These are phyloP conservation scores for Meriones psammophilus DNA, from an alignment of 2,797 vertebrate species.

Conservation along the genomic window DNA sequence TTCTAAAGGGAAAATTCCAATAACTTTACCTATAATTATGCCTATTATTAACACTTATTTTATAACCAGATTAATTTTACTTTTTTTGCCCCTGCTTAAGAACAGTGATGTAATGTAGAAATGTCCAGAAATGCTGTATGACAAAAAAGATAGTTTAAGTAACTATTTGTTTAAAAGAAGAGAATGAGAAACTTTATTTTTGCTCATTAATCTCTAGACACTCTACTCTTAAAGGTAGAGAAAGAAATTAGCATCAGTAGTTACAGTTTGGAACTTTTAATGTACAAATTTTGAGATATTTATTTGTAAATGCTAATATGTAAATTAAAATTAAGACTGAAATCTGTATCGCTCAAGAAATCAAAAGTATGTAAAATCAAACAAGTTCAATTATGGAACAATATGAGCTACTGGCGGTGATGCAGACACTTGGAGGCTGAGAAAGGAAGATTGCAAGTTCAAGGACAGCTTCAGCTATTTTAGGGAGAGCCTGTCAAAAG, in stretches of 20 bases:
- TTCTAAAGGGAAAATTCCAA: constrained; percentile 50
- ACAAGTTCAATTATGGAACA: constrained; percentile 53
- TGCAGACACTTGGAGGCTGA: background rate
- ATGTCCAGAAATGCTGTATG: constrained; percentile 22
- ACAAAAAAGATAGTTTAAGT: constrained; percentile 49
- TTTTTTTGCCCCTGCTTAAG: constrained; percentile 47
- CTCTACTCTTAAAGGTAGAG: background rate
- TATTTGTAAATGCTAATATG: constrained; percentile 48
- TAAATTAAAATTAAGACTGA: constrained; percentile 49
- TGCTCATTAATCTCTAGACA: constrained; percentile 54
- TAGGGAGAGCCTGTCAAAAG: background rate
- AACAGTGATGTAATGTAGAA: constrained; percentile 41
- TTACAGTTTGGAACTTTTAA: constrained; percentile 37
- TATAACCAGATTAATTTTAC: constrained; percentile 46
- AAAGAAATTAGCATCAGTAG: background rate
- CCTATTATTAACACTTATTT: constrained; percentile 49
- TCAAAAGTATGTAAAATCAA: constrained; percentile 68
- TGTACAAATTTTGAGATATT: constrained; percentile 27
- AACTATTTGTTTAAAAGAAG: background rate
- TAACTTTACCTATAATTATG: constrained; percentile 21
- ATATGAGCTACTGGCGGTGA: background rate
- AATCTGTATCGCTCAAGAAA: constrained; percentile 55
- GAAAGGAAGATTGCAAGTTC: background rate
- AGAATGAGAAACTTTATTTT: constrained; percentile 55
- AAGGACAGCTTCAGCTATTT: background rate